Evolutionary conservation across 2,113 vertebrate genomes (phyloP).

Genomic region (Oryzias woworae): DNA sequence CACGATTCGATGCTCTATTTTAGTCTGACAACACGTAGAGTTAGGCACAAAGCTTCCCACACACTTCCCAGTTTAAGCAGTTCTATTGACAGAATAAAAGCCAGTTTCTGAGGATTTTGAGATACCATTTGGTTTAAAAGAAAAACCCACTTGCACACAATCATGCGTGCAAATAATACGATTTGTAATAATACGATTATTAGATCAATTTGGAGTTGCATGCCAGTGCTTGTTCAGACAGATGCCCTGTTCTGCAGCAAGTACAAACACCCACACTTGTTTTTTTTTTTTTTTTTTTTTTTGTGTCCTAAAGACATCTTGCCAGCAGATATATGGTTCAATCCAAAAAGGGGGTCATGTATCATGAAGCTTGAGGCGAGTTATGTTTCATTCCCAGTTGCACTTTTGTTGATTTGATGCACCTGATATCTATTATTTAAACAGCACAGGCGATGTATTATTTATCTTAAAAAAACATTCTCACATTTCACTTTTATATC

Average conservation of each 20-base stretch:
- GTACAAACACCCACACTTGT: constrained; percentile 28
- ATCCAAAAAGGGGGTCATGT: background rate
- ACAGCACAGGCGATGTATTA: constrained; percentile 30
- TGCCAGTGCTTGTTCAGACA: constrained; percentile 15
- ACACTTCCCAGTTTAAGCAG: constrained; percentile 38
- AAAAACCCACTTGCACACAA: constrained; percentile 36
- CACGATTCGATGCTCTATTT: constrained; percentile 5
- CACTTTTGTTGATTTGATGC: constrained; percentile 27
- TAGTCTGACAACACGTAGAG: constrained; percentile 20
- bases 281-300: background rate
- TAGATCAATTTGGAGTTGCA: constrained; percentile 22
- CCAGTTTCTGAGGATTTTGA: constrained; percentile 36
- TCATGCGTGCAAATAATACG: constrained; percentile 13
- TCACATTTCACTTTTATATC: constrained; percentile 48
- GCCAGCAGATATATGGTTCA: background rate
- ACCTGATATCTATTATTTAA: constrained; percentile 53
- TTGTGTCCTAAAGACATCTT: constrained; percentile 15
- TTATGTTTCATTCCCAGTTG: constrained; percentile 5
- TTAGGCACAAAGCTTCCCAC: constrained; percentile 56
- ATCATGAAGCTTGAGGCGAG: constrained; percentile 6
- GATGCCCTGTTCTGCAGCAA: constrained; percentile 4
- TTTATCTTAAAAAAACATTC: constrained; percentile 38
- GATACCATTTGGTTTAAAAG: constrained; percentile 5
- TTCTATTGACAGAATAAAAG: constrained; percentile 41
- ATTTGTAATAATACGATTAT: constrained; percentile 9